Evolutionary conservation across 2,888 invertebrate species (phyloP), one percentile per base, ranked within the genome.

Genomic region (Trachelus troglodyta): DNA sequence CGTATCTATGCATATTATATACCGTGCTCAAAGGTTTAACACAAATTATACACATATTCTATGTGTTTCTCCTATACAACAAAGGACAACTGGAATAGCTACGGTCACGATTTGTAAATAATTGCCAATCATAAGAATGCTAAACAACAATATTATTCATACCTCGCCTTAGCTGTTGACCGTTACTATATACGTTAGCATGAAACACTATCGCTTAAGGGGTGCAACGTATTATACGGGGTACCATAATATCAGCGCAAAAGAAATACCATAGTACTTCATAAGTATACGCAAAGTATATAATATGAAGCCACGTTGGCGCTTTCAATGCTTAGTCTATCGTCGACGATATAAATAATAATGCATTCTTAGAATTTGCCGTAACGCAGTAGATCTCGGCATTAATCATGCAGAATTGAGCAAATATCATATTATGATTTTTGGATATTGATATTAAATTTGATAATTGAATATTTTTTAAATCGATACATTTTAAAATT

Each of bases 171-270:
- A 2, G 9, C 56, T 56, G 56, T 56, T 56, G 23, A 23, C 56
- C 56, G 56, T 56, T 23, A 56, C 56, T 56, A 23, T 15, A 40
- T 56, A 56, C 23, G 56, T 23, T 56, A 56, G 9, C 0, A 56
- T 56, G 56, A 56, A 56, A 23, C 56, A 6, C 56, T 56, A 56
- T 56, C 56, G 56, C 23, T 56, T 56, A 56, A 56, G 56, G 56
- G 23, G 56, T 23, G 23, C 56, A 56, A 23, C 6, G 77, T 76
- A 78, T 31, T 31, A 75, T 76, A 71, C 69, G n/a, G 76, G 73
- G 12, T 30, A 76, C 69, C 37, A 76, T 76, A 74, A 34, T 75
- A 75, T 79, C 74, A 75, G 76, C 69, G 73, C 75, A 15, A 31
- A 30, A n/a, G 23, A 76, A 40, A 34, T 12, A 75, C 40, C 73